phyloP scores from a whole-genome alignment of 2,113 vertebrate species.

The Oriolus oriolus region DNA sequence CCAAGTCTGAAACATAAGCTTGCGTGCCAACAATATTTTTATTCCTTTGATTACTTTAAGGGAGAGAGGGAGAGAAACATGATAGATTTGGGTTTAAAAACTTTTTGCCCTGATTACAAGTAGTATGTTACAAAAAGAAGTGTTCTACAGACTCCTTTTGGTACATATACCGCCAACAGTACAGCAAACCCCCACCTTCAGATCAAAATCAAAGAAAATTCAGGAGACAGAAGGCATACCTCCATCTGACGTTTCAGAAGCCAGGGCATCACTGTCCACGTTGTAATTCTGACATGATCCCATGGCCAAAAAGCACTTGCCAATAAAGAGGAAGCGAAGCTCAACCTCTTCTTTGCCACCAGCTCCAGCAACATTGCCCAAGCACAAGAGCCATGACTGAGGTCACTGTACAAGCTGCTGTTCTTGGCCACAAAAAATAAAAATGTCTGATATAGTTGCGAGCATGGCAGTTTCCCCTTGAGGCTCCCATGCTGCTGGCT shows the following conservation, averaged over 20 bases:
- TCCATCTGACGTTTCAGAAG: not conserved
- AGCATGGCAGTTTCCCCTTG: not conserved
- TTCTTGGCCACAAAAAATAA: not conserved
- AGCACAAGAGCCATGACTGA: fast-evolving
- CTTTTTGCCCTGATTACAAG: not conserved
- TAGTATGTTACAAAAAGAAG: not conserved
- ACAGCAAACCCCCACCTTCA: not conserved
- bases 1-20: not conserved
- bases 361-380: not conserved
- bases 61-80: not conserved
- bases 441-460: not conserved
- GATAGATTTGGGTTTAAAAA: not conserved
- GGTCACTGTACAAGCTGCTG: not conserved
- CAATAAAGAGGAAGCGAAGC: not conserved
- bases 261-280: not conserved
- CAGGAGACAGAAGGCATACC: not conserved
- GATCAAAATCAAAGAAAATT: not conserved
- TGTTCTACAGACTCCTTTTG: not conserved
- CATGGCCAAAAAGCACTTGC: not conserved
- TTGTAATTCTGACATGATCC: not conserved
- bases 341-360: not conserved
- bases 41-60: not conserved
- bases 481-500: not conserved
- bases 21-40: not conserved
- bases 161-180: not conserved